Evolutionary conservation across 2,888 invertebrate genomes (phyloP).

Genomic region (Plusia festucae): DNA sequence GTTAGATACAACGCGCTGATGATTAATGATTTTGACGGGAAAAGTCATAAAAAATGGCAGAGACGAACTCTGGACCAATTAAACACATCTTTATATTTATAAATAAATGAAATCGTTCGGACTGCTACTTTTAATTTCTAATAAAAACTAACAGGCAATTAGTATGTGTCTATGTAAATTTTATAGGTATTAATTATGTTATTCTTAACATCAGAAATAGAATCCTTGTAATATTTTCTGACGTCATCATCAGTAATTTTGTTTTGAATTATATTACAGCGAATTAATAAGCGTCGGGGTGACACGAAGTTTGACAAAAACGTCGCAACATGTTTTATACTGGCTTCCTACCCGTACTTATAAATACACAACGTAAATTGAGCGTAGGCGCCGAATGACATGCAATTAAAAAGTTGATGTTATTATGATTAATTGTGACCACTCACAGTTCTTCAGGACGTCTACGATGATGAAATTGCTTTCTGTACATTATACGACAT

Average conservation of each 20-base stretch:
- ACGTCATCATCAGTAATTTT: conserved; percentile 5
- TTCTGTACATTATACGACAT: background rate
- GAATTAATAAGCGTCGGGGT: conserved; percentile 14
- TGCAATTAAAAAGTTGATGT: background rate
- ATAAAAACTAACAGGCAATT: conserved; percentile 38
- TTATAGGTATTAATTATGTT: conserved; percentile 26
- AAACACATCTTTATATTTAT: conserved; percentile 35
- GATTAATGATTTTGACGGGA: conserved; percentile 52
- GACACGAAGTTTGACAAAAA: conserved; percentile 3
- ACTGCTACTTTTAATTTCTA: conserved; percentile 23
- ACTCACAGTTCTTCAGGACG: background rate
- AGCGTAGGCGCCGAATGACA: background rate
- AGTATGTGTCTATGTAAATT: conserved; percentile 36
- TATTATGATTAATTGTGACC: conserved; percentile 4
- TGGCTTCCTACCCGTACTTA: background rate
- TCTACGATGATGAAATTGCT: background rate
- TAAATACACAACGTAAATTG: background rate
- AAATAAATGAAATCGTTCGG: conserved; percentile 29
- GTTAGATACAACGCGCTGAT: conserved; percentile 34
- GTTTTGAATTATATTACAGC: conserved; percentile 13
- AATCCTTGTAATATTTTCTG: conserved; percentile 21
- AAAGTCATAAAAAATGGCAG: conserved; percentile 52
- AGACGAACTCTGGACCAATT: conserved; percentile 47
- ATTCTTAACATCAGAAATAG: conserved; percentile 19
- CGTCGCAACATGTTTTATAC: conserved; percentile 3